Conservation (phyloP, 2,113 vertebrate species). For the Bubalus kerabau region DNA sequence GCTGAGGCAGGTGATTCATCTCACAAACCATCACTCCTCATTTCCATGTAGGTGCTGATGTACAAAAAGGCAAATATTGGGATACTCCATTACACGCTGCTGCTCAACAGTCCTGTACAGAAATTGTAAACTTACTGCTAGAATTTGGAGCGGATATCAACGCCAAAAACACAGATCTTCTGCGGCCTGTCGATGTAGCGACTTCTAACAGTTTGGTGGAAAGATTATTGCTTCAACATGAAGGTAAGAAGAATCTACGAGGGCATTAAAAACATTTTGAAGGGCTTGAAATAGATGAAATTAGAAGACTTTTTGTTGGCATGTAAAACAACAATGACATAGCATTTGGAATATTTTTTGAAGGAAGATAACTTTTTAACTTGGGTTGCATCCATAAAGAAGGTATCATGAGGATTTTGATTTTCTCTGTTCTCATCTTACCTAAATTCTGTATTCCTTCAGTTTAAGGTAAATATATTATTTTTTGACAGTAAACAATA, state of each 20-base stretch:
- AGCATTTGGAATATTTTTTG: not conserved
- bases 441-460: not conserved
- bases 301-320: not conserved
- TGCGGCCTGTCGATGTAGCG: conserved; percentile 90
- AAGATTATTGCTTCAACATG: conserved; percentile 87
- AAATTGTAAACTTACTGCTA: conserved; percentile 88
- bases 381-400: not conserved
- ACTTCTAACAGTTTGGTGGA: conserved; percentile 89
- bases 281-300: not conserved
- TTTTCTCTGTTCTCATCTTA: not conserved
- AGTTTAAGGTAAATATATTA: not conserved
- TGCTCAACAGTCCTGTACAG: conserved; percentile 86
- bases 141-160: conserved; percentile 96
- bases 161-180: conserved; percentile 88
- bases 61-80: conserved; percentile 91
- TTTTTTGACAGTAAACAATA: not conserved
- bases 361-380: not conserved
- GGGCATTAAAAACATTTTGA: not conserved
- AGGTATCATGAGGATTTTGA: not conserved
- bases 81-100: conserved; percentile 94
- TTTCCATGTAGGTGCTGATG: conserved; percentile 85
- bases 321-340: not conserved
- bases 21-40: not conserved
- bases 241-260: conserved; percentile 79
- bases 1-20: not conserved